Evolutionary conservation across 2,113 vertebrate genomes (phyloP).

Genomic region (Procavia capensis): DNA sequence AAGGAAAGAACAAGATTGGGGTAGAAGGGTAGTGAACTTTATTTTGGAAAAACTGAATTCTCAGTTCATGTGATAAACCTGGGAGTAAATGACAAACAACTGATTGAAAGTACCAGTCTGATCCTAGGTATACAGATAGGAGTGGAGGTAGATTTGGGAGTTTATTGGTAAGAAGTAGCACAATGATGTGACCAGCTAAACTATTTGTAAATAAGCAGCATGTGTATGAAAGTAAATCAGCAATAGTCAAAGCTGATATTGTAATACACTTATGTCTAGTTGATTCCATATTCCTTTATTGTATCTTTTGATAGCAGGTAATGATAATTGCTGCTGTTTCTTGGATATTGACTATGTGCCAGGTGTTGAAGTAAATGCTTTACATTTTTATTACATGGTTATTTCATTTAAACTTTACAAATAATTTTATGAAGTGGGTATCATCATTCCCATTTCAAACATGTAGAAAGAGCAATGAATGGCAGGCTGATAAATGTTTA

Average conservation of each 20-base stretch:
- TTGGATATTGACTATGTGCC: neutral
- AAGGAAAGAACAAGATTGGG: neutral
- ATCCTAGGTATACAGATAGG: neutral
- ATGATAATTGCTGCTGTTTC: neutral
- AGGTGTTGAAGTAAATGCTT: neutral
- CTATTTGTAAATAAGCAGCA: neutral
- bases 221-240: neutral
- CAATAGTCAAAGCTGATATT: slow-evolving; percentile 1
- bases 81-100: neutral
- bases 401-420: slow-evolving; percentile 37
- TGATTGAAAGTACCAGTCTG: neutral
- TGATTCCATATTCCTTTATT: neutral
- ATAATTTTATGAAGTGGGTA: neutral
- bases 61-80: neutral
- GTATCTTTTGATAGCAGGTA: neutral
- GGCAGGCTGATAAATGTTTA: neutral
- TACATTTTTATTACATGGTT: neutral
- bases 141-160: neutral
- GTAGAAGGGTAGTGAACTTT: neutral
- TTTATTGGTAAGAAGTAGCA: neutral
- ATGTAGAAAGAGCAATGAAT: neutral
- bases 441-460: neutral
- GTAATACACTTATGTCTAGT: neutral
- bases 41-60: slow-evolving; percentile 18
- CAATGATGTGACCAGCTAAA: neutral